A percentile compares a stretch with the other conserved stretches of the same genome.
These are phyloP conservation scores for Machimus rusticus DNA, from an alignment of 2,888 invertebrate species.

Conservation along the genomic window DNA sequence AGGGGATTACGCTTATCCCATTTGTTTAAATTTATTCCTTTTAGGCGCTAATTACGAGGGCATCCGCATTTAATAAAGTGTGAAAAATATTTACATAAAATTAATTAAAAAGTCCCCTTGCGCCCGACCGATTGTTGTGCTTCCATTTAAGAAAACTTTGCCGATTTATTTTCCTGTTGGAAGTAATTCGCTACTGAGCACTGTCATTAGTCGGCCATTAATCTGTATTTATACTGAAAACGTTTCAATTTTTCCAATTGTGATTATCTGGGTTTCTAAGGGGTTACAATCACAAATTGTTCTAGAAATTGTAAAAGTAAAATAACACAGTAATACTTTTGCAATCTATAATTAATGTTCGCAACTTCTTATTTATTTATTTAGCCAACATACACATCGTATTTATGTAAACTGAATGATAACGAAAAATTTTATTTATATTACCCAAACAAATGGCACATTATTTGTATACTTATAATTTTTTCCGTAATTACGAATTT, in stretches of 20 bases:
- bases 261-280: background rate
- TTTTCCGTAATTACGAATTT: too few species aligned
- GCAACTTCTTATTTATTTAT: too few species aligned
- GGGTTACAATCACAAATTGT: background rate
- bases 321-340: too few species aligned
- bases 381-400: too few species aligned
- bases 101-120: background rate
- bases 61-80: background rate
- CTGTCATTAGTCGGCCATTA: background rate
- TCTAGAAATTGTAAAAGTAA: too few species aligned
- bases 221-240: background rate
- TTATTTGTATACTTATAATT: too few species aligned
- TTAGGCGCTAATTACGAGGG: conserved; percentile 9
- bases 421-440: too few species aligned
- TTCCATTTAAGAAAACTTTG: background rate
- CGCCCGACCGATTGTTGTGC: background rate
- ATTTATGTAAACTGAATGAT: too few species aligned
- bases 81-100: background rate
- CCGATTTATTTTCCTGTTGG: background rate
- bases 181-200: background rate
- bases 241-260: background rate
- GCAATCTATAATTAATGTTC: too few species aligned
- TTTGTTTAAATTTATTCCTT: conserved; percentile 2
- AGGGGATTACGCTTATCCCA: background rate
- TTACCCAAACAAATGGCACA: too few species aligned